Base-by-base conservation (phyloP, 2,797 vertebrate species). In the Phataginus tetradactyla region DNA sequence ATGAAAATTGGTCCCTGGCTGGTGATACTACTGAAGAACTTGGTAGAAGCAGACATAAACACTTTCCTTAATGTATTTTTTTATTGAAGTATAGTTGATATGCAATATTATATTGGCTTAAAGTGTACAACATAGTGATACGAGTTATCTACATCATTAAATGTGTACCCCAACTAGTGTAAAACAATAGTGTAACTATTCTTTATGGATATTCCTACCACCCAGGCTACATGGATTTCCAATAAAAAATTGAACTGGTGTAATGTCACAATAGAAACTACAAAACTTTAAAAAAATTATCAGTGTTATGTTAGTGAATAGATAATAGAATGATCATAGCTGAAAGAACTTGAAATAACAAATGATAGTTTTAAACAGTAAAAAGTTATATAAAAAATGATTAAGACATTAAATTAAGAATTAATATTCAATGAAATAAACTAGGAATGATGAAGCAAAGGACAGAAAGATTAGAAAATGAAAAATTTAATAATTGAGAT, bases 401-500 rank as follows among this genome's bases (percentile, higher is more conserved):
- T 68, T 81, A 34, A 80, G 57, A 59, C 42, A 39, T 74, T 53
- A 71, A n/a, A 61, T 81, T 45, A 66, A 86, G 42, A 94, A 45
- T 78, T 81, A 79, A 86, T 72, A 23, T 32, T 21, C 4, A 89
- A 68, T 61, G 17, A 93, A 88, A 86, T 86, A n/a, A 85, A 23
- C 13, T 69, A 92, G 11, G 25, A 86, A 53, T 64, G 55, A 72
- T 80, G 55, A 93, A 72, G 89, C 15, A 68, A 80, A 68, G 42
- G 79, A 78, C 2, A 23, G 49, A 81, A 45, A 45, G 45, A 88
- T 75, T 87, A 74, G 51, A 55, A 90, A 91, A 39, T 89, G 4
- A 91, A 69, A 81, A 34, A 32, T 71, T 80, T 86, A 66, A 57
- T 75, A 89, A 90, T 89, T 85, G 34, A 68, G 20, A 55, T 83